Conservation (phyloP, 2,888 invertebrate species). For the Baronia brevicornis region DNA sequence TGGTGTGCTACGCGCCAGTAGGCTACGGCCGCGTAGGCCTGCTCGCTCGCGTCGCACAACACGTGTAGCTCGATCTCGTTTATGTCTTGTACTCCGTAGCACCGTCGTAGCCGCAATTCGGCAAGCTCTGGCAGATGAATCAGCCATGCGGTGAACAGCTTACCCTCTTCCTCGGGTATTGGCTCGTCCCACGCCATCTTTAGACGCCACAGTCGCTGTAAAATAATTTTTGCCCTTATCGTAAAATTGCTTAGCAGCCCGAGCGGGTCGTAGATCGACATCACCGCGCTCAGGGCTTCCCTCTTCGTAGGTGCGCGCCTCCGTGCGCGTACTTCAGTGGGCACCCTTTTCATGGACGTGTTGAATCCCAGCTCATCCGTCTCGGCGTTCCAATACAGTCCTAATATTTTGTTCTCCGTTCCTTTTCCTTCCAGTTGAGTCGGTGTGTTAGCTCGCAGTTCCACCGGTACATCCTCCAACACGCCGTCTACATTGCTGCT, state of each 20-base stretch:
- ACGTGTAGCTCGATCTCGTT: slow-evolving; percentile 25
- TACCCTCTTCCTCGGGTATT: slow-evolving; percentile 14
- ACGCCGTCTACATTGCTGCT: slow-evolving; percentile 19
- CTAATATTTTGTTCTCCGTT: slow-evolving; percentile 3
- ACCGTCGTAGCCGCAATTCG: slow-evolving; percentile 22
- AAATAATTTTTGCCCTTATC: slow-evolving; percentile 2
- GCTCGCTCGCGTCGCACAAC: slow-evolving; percentile 25
- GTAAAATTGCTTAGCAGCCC: slow-evolving; percentile 10
- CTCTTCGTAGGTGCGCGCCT: slow-evolving; percentile 9
- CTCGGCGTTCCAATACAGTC: slow-evolving; percentile 4
- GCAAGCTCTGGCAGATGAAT: neutral
- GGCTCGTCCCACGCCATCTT: slow-evolving; percentile 10
- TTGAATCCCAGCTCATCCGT: slow-evolving; percentile 7
- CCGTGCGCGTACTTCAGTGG: slow-evolving; percentile 1
- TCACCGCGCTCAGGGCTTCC: slow-evolving; percentile 21
- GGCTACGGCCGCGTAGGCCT: slow-evolving; percentile 20
- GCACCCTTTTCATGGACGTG: slow-evolving; percentile 1
- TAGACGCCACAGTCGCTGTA: slow-evolving; percentile 14
- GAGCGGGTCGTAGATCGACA: slow-evolving; percentile 27
- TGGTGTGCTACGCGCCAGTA: slow-evolving; percentile 17
- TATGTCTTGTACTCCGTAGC: no score
- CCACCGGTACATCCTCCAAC: neutral
- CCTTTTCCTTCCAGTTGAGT: neutral
- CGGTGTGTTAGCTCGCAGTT: neutral
- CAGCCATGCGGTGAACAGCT: neutral